These are phyloP conservation scores for Pemphigus obesinymphae DNA, from an alignment of 1,140 invertebrate species.

Conservation along the genomic window DNA sequence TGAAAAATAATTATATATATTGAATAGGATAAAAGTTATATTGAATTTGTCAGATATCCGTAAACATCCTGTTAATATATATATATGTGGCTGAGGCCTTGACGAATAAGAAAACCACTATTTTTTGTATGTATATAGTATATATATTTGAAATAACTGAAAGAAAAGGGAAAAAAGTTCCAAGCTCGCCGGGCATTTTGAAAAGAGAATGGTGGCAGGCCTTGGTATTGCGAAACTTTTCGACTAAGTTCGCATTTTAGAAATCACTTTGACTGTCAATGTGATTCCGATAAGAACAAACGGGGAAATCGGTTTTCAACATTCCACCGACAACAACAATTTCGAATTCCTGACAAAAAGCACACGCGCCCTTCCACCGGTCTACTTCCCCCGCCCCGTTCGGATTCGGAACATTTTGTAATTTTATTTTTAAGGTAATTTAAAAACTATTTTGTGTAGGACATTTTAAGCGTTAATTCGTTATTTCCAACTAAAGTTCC, in stretches of 20 bases:
- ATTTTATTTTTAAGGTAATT: slow-evolving; percentile 21
- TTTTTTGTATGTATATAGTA: too few species aligned
- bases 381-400: not conserved
- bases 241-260: slow-evolving; percentile 1
- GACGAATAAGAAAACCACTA: too few species aligned
- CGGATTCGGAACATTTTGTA: not conserved
- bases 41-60: too few species aligned
- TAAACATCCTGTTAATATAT: too few species aligned
- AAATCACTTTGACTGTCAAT: slow-evolving; percentile 33
- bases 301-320: slow-evolving; percentile 10
- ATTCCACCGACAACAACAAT: slow-evolving; percentile 28
- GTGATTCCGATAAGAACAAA: slow-evolving; percentile 21
- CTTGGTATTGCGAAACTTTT: not conserved
- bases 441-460: not conserved
- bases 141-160: not conserved
- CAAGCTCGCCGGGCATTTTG: not conserved
- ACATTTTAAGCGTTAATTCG: not conserved
- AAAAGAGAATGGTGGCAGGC: not conserved
- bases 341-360: slow-evolving; percentile 48
- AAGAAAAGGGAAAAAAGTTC: not conserved
- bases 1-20: too few species aligned
- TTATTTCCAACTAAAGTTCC: too few species aligned
- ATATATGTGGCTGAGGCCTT: too few species aligned
- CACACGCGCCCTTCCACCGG: slow-evolving; percentile 28
- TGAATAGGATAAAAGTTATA: too few species aligned